A percentile compares a stretch with the other conserved stretches of the same genome.
These are phyloP conservation scores for Proterorhinus semilunaris DNA, from an alignment of 2,113 vertebrate species.

Conservation along the genomic window DNA sequence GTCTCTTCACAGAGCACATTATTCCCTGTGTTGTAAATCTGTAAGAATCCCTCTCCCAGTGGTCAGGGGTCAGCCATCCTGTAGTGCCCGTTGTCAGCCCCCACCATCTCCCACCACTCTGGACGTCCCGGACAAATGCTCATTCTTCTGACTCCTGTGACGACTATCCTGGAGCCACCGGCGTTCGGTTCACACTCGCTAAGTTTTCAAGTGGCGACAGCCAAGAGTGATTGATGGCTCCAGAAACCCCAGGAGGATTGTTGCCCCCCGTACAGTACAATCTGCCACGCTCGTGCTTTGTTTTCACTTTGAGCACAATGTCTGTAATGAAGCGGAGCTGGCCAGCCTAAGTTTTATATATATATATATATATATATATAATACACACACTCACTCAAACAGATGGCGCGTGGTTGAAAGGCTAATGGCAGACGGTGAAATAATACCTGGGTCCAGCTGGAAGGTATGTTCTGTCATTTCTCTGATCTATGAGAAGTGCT, in stretches of 20 bases:
- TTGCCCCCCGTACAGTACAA: constrained; percentile 54
- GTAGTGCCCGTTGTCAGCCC: constrained; percentile 35
- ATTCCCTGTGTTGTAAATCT: constrained; percentile 55
- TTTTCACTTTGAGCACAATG: constrained; percentile 60
- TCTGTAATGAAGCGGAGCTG: constrained; percentile 49
- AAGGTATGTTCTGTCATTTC: constrained; percentile 4
- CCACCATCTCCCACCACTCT: not conserved
- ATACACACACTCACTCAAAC: constrained; percentile 17
- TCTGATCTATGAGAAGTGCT: not conserved
- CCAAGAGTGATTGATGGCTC: constrained; percentile 62
- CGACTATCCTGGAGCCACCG: constrained; percentile 70
- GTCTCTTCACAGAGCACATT: constrained; percentile 71
- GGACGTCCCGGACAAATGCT: constrained; percentile 61
- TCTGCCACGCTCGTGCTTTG: constrained; percentile 43
- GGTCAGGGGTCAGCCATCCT: constrained; percentile 61
- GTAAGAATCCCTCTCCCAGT: constrained; percentile 68
- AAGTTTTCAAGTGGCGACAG: constrained; percentile 40
- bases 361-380: too few relatives aligned
- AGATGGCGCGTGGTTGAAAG: constrained; percentile 31
- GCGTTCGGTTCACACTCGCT: constrained; percentile 48
- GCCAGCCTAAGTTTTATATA: constrained; percentile 39
- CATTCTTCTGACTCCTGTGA: constrained; percentile 68
- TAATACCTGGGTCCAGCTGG: constrained; percentile 5
- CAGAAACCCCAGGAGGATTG: constrained; percentile 49
- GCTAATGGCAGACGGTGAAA: constrained; percentile 33